Conservation (phyloP, 1,140 invertebrate genomes). For the Ectropis grisescens region DNA sequence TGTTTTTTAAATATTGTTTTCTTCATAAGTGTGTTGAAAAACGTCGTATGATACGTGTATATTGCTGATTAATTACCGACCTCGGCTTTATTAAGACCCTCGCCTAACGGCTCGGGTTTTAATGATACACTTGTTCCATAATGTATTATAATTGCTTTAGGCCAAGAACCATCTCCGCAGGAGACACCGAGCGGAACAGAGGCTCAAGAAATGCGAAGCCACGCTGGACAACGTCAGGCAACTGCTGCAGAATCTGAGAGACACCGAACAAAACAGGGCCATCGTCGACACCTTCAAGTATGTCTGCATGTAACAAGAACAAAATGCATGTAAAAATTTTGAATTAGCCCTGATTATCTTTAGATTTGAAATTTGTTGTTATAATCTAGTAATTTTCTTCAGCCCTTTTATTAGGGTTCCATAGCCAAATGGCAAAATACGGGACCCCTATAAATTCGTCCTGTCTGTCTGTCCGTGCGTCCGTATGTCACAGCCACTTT, state of each 20-base stretch:
- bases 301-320: neutral
- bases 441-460: too few species aligned
- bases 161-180: conserved; percentile 53
- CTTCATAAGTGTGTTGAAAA: too few species aligned
- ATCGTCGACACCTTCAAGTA: conserved; percentile 56
- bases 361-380: too few species aligned
- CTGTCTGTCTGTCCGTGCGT: too few species aligned
- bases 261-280: conserved; percentile 35
- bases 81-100: too few species aligned
- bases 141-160: too few species aligned
- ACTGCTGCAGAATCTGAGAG: conserved; percentile 36
- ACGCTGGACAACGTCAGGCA: conserved; percentile 47
- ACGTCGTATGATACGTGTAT: neutral
- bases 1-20: neutral
- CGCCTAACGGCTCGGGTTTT: neutral
- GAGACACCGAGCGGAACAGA: conserved; percentile 36
- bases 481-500: too few species aligned
- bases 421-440: too few species aligned
- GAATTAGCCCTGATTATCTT: too few species aligned
- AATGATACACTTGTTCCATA: neutral
- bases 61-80: neutral
- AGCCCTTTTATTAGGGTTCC: too few species aligned
- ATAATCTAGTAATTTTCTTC: too few species aligned
- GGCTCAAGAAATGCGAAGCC: conserved; percentile 27
- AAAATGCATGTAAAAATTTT: too few species aligned